Evolutionary conservation across 2,888 invertebrate genomes (phyloP).

Genomic region (Criorhina ranunculi): DNA sequence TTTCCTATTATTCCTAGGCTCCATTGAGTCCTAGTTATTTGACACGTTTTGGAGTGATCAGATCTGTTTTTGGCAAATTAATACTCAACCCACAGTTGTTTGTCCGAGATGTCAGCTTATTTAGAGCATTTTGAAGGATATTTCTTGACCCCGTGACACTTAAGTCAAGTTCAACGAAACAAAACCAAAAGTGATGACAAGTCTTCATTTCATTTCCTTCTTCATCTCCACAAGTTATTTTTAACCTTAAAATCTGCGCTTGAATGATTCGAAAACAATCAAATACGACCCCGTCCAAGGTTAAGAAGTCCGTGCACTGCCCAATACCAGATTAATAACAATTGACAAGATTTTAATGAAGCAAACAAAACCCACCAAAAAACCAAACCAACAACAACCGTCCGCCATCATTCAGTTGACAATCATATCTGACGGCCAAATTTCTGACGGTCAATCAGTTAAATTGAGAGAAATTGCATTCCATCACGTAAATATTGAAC

Average conservation of each 20-base stretch:
- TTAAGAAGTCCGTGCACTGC: slow-evolving; percentile 22
- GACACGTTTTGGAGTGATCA: too few relatives aligned
- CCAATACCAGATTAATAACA: slow-evolving; percentile 45
- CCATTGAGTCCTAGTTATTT: too few relatives aligned
- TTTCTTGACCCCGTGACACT: too few relatives aligned
- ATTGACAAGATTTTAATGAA: slow-evolving; percentile 33
- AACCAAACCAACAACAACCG: not conserved
- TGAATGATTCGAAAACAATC: not conserved
- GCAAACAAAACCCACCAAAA: slow-evolving; percentile 5
- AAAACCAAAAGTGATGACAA: not conserved
- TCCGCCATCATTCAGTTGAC: slow-evolving; percentile 13
- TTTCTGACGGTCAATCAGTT: not conserved
- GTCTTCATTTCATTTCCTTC: not conserved
- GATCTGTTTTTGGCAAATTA: too few relatives aligned
- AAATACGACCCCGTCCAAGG: slow-evolving; percentile 24
- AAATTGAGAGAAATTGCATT: slow-evolving; percentile 13
- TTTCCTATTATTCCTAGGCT: too few relatives aligned
- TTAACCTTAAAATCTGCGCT: slow-evolving; percentile 2
- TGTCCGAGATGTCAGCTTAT: too few relatives aligned
- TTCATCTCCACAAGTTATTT: not conserved
- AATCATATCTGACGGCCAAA: slow-evolving; percentile 28
- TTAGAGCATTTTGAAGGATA: too few relatives aligned
- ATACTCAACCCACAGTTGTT: too few relatives aligned
- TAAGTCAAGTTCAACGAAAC: not conserved
- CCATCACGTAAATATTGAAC: slow-evolving; percentile 1